phyloP scores from a whole-genome alignment of 2,888 invertebrate species.

The Tetragonisca angustula region DNA sequence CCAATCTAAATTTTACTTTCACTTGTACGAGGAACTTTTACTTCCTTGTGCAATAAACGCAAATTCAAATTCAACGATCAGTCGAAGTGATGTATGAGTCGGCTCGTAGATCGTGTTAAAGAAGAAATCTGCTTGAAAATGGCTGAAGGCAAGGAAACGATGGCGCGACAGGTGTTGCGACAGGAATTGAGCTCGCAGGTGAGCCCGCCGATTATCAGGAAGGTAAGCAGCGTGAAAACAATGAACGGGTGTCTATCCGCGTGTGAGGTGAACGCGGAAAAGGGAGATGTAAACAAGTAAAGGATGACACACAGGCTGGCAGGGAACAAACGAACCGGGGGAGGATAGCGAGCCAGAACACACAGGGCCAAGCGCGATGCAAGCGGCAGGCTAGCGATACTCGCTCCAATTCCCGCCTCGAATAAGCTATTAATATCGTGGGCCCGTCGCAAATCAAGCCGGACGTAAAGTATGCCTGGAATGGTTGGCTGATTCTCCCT shows the following conservation, averaged over 20 bases:
- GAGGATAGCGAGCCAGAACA: conserved; percentile 34
- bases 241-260: background rate
- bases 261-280: conserved; percentile 14
- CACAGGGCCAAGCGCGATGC: conserved; percentile 46
- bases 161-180: background rate
- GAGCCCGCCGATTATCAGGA: conserved; percentile 10
- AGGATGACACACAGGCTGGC: conserved; percentile 39
- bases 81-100: background rate
- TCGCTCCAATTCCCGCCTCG: conserved; percentile 76
- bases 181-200: background rate
- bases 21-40: too few relatives aligned
- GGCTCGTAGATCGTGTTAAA: too few relatives aligned
- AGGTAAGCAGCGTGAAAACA: conserved; percentile 7
- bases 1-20: too few relatives aligned
- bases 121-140: too few relatives aligned
- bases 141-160: background rate
- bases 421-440: conserved; percentile 76
- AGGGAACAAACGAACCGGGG: conserved; percentile 26
- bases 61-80: too few relatives aligned
- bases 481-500: conserved; percentile 65
- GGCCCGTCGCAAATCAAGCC: conserved; percentile 75
- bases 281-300: conserved; percentile 50
- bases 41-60: too few relatives aligned
- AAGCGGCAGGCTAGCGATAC: conserved; percentile 52
- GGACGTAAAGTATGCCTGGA: conserved; percentile 77